These are phyloP conservation scores for Nasonia giraulti DNA, from an alignment of 1,140 invertebrate genomes.

Conservation along the genomic window DNA sequence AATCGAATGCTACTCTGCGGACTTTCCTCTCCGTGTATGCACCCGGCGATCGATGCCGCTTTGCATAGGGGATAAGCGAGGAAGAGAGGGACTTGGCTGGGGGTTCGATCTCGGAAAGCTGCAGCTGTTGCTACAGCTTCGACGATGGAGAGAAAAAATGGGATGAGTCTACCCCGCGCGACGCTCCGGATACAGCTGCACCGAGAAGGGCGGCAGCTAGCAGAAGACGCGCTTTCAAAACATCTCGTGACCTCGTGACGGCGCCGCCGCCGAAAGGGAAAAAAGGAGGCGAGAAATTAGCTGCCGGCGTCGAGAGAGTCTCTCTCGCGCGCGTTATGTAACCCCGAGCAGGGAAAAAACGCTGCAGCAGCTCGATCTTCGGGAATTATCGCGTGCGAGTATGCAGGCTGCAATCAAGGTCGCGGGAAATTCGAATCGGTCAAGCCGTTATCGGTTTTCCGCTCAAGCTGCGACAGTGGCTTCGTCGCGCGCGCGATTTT, in stretches of 20 bases:
- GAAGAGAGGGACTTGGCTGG: neutral
- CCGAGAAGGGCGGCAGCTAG: neutral
- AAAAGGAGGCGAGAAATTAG: neutral
- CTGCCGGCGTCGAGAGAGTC: neutral
- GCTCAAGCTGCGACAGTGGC: neutral
- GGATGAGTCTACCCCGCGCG: too few species aligned
- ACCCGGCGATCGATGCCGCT: slow-evolving; percentile 1
- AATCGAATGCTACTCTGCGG: neutral
- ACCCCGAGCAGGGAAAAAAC: neutral
- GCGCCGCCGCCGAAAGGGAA: neutral
- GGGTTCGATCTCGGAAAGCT: neutral
- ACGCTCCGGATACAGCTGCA: too few species aligned
- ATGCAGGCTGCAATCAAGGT: neutral
- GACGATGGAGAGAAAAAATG: neutral
- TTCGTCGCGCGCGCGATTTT: neutral
- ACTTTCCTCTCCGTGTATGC: neutral
- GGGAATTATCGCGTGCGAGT: too few species aligned
- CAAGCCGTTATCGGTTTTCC: slow-evolving; percentile 1
- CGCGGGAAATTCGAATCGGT: slow-evolving; percentile 22
- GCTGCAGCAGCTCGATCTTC: too few species aligned
- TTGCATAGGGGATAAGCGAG: neutral
- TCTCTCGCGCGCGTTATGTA: neutral
- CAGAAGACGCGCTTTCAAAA: neutral
- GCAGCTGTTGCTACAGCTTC: too few species aligned
- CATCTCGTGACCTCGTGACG: neutral